Percentiles rank a stretch among this genome's conserved stretches.
phyloP scores from a whole-genome alignment of 2,113 vertebrate genomes.

The Misgurnus anguillicaudatus region DNA sequence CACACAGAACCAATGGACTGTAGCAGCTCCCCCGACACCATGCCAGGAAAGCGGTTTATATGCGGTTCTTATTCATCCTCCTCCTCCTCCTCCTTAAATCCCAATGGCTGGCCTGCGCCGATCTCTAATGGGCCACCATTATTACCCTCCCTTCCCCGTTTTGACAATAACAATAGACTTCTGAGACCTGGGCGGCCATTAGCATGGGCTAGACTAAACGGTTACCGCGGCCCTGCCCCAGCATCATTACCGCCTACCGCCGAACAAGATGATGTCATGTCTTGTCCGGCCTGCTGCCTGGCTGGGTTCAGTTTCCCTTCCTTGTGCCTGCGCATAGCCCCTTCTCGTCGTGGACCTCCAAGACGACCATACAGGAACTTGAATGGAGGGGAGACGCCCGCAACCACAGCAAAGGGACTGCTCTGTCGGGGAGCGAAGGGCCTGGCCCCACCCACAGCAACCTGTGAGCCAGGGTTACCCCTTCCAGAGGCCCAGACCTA shows the following conservation, averaged over 20 bases:
- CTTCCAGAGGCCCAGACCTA: conserved; percentile 87
- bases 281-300: conserved; percentile 87
- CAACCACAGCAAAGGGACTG: conserved; percentile 72
- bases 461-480: conserved; percentile 78
- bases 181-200: conserved; percentile 74
- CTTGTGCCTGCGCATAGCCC: conserved; percentile 77
- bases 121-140: conserved; percentile 68
- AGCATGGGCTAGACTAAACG: conserved; percentile 71
- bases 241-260: conserved; percentile 61
- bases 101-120: conserved; percentile 71
- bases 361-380: conserved; percentile 83
- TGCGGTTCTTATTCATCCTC: conserved; percentile 57
- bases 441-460: conserved; percentile 61
- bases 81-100: conserved; percentile 61
- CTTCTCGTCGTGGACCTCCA: conserved; percentile 67
- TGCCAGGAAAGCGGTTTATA: conserved; percentile 46
- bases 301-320: conserved; percentile 83
- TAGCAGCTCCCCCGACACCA: conserved; percentile 70
- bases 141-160: conserved; percentile 61
- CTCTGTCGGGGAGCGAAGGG: conserved; percentile 71
- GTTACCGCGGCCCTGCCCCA: conserved; percentile 56
- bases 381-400: conserved; percentile 72
- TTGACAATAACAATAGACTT: conserved; percentile 82
- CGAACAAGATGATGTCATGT: conserved; percentile 84
- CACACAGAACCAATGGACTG: conserved; percentile 80